Evolutionary conservation across 2,888 invertebrate species (phyloP).

Genomic region (Campoplex capitator): DNA sequence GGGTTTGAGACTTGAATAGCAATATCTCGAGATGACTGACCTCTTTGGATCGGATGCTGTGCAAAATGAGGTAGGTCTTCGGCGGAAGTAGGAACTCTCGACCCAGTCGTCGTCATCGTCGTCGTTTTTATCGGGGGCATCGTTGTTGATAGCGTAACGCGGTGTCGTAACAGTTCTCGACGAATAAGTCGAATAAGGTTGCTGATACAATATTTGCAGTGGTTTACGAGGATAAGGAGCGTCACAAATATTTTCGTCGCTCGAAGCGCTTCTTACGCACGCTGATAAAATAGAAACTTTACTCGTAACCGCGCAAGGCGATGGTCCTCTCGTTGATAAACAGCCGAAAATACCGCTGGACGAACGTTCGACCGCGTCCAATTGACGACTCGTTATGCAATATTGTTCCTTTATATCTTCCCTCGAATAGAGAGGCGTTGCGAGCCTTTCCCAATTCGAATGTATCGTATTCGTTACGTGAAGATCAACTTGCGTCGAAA

Average conservation of each 20-base stretch:
- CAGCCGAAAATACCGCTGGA: conserved; percentile 93
- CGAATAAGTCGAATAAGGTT: conserved; percentile 80
- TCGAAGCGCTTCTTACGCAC: conserved; percentile 94
- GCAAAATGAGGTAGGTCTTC: conserved; percentile 91
- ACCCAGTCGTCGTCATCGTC: conserved; percentile 89
- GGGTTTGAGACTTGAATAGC: background rate
- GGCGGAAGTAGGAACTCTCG: conserved; percentile 92
- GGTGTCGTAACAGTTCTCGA: conserved; percentile 43
- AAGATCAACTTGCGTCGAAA: conserved; percentile 84
- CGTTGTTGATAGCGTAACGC: conserved; percentile 74
- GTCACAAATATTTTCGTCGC: conserved; percentile 94
- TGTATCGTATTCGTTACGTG: conserved; percentile 86
- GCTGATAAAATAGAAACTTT: conserved; percentile 92
- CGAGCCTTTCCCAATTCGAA: conserved; percentile 84
- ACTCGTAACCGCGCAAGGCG: conserved; percentile 87
- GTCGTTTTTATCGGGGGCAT: conserved; percentile 80
- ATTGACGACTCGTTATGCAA: conserved; percentile 95
- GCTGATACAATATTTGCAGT: conserved; percentile 80
- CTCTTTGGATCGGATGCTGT: conserved; percentile 90
- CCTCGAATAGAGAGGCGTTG: conserved; percentile 91
- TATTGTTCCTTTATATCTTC: conserved; percentile 97
- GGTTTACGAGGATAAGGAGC: conserved; percentile 90
- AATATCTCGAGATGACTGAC: conserved; percentile 71
- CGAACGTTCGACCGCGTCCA: conserved; percentile 91
- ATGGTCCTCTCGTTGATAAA: conserved; percentile 91